phyloP scores from a whole-genome alignment of 2,797 vertebrate species.

The Rachycentron canadum region DNA sequence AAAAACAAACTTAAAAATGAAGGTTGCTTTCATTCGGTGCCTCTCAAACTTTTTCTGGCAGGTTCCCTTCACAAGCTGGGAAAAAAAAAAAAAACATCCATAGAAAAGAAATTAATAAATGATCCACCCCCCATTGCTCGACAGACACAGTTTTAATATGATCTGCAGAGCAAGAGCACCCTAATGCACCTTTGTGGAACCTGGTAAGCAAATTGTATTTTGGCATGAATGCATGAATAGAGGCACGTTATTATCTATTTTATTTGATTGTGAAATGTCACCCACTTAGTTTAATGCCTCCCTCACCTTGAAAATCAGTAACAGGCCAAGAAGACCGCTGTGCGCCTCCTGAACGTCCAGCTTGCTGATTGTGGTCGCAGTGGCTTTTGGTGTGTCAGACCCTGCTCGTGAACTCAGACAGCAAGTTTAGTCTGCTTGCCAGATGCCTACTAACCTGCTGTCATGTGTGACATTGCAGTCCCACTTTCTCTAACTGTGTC shows the following conservation, averaged over 20 bases:
- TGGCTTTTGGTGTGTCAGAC: constrained; percentile 47
- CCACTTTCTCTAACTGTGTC: constrained; percentile 52
- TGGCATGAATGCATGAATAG: constrained; percentile 11
- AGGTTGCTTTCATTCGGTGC: not conserved
- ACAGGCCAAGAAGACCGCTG: constrained; percentile 47
- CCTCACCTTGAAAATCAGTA: constrained; percentile 64
- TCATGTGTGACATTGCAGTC: constrained; percentile 53
- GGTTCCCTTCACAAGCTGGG: too few relatives aligned
- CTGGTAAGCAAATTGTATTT: constrained; percentile 28
- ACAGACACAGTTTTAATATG: constrained; percentile 13
- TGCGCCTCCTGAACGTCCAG: constrained; percentile 16
- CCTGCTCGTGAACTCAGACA: constrained; percentile 54
- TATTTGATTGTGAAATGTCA: constrained; percentile 46
- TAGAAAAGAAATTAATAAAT: too few relatives aligned
- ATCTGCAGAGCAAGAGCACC: constrained; percentile 13
- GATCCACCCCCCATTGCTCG: too few relatives aligned
- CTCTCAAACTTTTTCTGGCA: too few relatives aligned
- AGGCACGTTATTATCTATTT: constrained; percentile 31
- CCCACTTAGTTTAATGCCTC: constrained; percentile 37
- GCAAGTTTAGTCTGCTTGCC: constrained; percentile 58
- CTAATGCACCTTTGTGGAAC: constrained; percentile 31
- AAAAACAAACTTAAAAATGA: constrained; percentile 6
- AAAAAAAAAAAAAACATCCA: too few relatives aligned
- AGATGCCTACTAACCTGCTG: constrained; percentile 68
- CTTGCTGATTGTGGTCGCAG: constrained; percentile 23